phyloP scores from a whole-genome alignment of 1,140 invertebrate genomes.

The Temnothorax nylanderi region DNA sequence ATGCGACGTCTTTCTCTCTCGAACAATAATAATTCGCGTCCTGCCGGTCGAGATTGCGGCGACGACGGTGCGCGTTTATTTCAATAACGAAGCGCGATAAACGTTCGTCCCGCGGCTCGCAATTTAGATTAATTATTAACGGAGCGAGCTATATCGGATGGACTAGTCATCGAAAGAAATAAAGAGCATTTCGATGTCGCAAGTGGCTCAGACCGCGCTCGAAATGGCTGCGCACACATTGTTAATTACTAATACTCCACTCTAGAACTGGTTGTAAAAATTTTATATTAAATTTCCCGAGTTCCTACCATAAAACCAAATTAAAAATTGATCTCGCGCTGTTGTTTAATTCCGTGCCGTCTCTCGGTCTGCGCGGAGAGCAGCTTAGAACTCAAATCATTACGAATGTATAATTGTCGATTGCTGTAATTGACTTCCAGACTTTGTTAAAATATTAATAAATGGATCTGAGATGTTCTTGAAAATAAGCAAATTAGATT shows the following conservation, averaged over 20 bases:
- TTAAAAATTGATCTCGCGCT: background rate
- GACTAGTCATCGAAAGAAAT: background rate
- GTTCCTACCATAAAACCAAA: background rate
- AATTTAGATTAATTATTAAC: conserved; percentile 42
- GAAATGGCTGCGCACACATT: background rate
- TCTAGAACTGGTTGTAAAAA: background rate
- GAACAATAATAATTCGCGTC: conserved; percentile 48
- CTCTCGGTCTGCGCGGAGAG: background rate
- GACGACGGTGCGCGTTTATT: conserved; percentile 24
- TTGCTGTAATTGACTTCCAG: background rate
- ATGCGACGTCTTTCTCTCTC: conserved; percentile 39
- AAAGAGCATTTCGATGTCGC: background rate
- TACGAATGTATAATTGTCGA: background rate
- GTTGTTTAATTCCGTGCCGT: background rate
- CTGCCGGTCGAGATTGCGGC: conserved; percentile 18
- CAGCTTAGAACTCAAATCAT: background rate
- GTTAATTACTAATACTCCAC: background rate
- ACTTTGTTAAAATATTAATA: background rate
- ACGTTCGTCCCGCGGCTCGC: background rate
- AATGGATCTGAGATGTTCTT: background rate
- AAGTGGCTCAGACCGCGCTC: background rate
- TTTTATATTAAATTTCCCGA: background rate
- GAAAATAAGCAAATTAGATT: conserved; percentile 7
- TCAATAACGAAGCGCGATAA: conserved; percentile 50
- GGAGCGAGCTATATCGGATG: background rate